These are phyloP conservation scores for Lomographa bimaculata DNA, from an alignment of 2,888 invertebrate genomes.

Conservation along the genomic window DNA sequence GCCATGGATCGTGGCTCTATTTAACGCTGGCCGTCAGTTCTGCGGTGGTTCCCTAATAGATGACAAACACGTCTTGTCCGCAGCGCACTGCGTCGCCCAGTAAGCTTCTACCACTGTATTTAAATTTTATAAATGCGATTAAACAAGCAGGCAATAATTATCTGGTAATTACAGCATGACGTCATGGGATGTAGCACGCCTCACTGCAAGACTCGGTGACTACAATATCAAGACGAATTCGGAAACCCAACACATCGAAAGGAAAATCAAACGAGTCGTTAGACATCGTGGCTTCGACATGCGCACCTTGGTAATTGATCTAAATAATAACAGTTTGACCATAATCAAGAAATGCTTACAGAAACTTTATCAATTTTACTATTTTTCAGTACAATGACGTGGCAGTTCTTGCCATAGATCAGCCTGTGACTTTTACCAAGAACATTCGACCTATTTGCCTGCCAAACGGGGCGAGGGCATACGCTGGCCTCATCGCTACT, in stretches of 20 bases:
- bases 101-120: constrained; percentile 64
- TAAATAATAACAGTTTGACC: too few relatives aligned
- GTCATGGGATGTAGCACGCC: constrained; percentile 92
- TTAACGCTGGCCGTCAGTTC: constrained; percentile 93
- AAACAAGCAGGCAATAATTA: too few relatives aligned
- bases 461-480: constrained; percentile 84
- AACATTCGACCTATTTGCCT: constrained; percentile 91
- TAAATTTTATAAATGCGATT: too few relatives aligned
- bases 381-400: constrained; percentile 91
- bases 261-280: constrained; percentile 92
- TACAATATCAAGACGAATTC: constrained; percentile 90
- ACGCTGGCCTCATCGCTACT: constrained; percentile 88
- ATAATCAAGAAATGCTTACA: too few relatives aligned
- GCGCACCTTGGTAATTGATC: constrained; percentile 86
- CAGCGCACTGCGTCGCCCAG: constrained; percentile 96
- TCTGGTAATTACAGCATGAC: constrained; percentile 87
- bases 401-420: constrained; percentile 90
- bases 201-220: constrained; percentile 92
- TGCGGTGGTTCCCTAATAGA: constrained; percentile 95
- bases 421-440: constrained; percentile 88
- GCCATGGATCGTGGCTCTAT: constrained; percentile 93
- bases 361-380: too few relatives aligned
- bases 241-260: constrained; percentile 90
- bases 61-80: constrained; percentile 89
- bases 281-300: constrained; percentile 93